Base-by-base conservation (phyloP, 1,140 invertebrate species). In the Diploscapter pachys region DNA sequence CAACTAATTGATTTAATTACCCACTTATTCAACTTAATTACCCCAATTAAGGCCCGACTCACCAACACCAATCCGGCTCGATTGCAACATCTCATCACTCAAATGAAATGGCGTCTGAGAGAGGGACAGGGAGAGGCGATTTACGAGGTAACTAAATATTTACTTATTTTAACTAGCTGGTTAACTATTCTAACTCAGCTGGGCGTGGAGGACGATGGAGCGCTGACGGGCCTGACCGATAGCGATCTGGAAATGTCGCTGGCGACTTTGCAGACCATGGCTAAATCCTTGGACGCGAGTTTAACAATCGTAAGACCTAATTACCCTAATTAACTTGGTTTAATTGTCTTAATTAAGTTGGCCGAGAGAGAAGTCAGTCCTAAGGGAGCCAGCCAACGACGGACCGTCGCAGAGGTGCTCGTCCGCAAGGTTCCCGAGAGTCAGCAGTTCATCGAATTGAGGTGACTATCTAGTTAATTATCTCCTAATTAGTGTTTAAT, bases 391-490 rank as follows among this genome's bases (percentile, higher is more conserved):
- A 63, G 75, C 87, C 0, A 86, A 91, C 6, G 86, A 85, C 52
- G 72, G 75, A 84, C 61, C 48, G 66, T 63, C 61, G 71, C 63
- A 61, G 52, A 72, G 59, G 92, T 98, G 2, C 88, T 96, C 63
- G 92, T 98, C 2, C 89, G 93, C 75, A 96, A 96, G 89, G 91
- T 92, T 80, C 94, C 92, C 50, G 93, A 96, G 84, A 92, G 95
- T 84, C 92, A 94, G 81, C 92, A 95, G 80, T 93, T 91, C 82
- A 78, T 81, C 9, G 77, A 81, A 71, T 51, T 80, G 11, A 71
- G 70, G 63, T 77, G n/a, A 73, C 62, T 64, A 53, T 54, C 9
- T 50, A 5, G 51, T 52, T 55, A 9, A 8, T 9, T 9, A 65
- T 65, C 51, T 65, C 63, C 51, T 31, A 8, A 8, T 6, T 65